Evolutionary conservation across 2,888 invertebrate genomes (phyloP).

Genomic region (Drosophila melanosoma): DNA sequence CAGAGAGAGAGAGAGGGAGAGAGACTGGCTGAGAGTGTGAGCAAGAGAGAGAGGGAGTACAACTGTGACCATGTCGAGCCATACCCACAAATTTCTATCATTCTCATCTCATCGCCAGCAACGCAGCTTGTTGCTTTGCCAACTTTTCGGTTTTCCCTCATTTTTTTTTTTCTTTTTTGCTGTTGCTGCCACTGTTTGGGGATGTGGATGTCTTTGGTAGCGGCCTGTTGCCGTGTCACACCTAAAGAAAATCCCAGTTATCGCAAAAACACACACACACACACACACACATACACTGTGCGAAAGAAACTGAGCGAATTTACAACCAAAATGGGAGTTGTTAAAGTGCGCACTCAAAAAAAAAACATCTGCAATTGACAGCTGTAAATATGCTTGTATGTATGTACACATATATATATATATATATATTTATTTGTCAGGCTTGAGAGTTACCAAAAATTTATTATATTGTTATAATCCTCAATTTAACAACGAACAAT

Average conservation of each 20-base stretch:
- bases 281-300: constrained; percentile 29
- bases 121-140: constrained; percentile 78
- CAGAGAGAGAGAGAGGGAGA: neutral
- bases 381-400: constrained; percentile 14
- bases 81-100: constrained; percentile 46
- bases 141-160: constrained; percentile 54
- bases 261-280: constrained; percentile 1
- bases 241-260: constrained; percentile 37
- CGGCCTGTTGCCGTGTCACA: constrained; percentile 39
- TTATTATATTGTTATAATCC: constrained; percentile 42
- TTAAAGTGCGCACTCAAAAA: constrained; percentile 15
- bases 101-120: constrained; percentile 63
- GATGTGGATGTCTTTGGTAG: neutral
- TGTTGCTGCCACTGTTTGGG: neutral
- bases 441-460: constrained; percentile 24
- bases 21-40: neutral
- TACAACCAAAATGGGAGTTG: neutral
- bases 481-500: constrained; percentile 51
- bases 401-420: too few species aligned
- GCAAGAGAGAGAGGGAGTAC: constrained; percentile 1
- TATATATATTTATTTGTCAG: neutral
- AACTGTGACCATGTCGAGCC: constrained; percentile 52
- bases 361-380: constrained; percentile 51
- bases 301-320: neutral
- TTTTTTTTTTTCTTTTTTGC: neutral